These are phyloP conservation scores for Drosophila pegasa DNA, from an alignment of 2,888 invertebrate species.

Conservation along the genomic window DNA sequence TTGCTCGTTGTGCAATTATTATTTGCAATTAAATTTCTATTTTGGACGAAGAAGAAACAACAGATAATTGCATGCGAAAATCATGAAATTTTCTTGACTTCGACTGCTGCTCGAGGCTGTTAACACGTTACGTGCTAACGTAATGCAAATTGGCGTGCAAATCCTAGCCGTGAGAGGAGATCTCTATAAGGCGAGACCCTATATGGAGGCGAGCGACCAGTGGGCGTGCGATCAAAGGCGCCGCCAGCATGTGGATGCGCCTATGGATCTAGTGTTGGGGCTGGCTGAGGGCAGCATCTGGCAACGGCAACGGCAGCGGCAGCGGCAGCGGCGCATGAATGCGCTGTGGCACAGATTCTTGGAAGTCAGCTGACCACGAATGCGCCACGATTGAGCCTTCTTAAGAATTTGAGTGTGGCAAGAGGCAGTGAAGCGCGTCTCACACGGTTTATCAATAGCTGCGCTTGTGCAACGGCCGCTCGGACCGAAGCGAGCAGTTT, in stretches of 20 bases:
- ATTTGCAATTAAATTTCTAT: constrained; percentile 7
- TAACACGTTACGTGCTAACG: neutral
- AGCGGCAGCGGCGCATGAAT: too few species aligned
- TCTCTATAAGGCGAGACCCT: constrained; percentile 10
- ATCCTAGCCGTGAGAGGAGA: neutral
- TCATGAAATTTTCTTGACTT: neutral
- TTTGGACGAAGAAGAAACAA: neutral
- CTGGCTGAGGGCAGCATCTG: neutral
- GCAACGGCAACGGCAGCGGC: too few species aligned
- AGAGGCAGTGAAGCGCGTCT: constrained; percentile 42
- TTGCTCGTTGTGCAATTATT: neutral
- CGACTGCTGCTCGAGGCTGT: constrained; percentile 2
- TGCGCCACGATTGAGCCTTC: constrained; percentile 55
- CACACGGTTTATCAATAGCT: constrained; percentile 48
- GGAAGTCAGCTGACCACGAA: constrained; percentile 5
- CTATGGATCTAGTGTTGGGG: neutral
- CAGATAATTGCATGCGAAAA: constrained; percentile 6
- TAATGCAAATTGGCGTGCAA: constrained; percentile 15
- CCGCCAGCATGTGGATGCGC: constrained; percentile 28
- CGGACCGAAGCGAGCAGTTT: neutral
- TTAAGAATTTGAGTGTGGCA: constrained; percentile 51
- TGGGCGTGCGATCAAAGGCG: constrained; percentile 37
- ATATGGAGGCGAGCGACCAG: constrained; percentile 25
- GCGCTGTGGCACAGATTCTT: constrained; percentile 9
- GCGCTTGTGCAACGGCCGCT: constrained; percentile 24